phyloP scores from a whole-genome alignment of 2,797 vertebrate genomes.

The Microtus obscurus region DNA sequence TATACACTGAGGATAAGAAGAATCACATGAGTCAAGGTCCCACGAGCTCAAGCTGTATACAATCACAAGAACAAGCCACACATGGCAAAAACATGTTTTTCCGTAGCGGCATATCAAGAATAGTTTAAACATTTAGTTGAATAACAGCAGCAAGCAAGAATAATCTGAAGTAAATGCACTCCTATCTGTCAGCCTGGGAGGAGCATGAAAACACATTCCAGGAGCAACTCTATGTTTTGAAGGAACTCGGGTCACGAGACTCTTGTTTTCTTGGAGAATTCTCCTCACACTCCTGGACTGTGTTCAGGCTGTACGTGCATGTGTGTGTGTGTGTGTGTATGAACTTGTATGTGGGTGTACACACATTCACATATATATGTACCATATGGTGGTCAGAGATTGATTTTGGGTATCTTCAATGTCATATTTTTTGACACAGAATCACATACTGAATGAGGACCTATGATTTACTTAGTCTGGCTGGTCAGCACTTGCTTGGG shows the following conservation, averaged over 20 bases:
- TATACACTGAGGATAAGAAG: not conserved
- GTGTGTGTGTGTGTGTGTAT: not conserved
- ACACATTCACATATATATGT: not conserved
- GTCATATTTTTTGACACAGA: not conserved
- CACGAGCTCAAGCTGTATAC: not conserved
- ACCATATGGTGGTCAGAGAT: not conserved
- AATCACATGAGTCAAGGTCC: not conserved
- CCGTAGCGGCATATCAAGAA: not conserved
- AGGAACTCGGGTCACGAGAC: not conserved
- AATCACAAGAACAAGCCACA: not conserved
- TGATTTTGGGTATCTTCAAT: not conserved
- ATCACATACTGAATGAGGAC: not conserved
- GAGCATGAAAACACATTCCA: too few species aligned
- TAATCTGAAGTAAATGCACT: not conserved
- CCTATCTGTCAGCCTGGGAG: not conserved
- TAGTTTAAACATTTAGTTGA: not conserved
- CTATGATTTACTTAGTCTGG: not conserved
- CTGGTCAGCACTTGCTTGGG: not conserved
- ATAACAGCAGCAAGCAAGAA: not conserved
- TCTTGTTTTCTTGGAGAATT: not conserved
- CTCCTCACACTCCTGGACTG: not conserved
- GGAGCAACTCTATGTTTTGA: not conserved
- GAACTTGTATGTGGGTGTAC: too few species aligned
- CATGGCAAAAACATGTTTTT: not conserved
- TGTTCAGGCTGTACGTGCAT: not conserved